These are phyloP conservation scores for Daboia siamensis DNA, from an alignment of 2,113 vertebrate genomes.

Conservation along the genomic window DNA sequence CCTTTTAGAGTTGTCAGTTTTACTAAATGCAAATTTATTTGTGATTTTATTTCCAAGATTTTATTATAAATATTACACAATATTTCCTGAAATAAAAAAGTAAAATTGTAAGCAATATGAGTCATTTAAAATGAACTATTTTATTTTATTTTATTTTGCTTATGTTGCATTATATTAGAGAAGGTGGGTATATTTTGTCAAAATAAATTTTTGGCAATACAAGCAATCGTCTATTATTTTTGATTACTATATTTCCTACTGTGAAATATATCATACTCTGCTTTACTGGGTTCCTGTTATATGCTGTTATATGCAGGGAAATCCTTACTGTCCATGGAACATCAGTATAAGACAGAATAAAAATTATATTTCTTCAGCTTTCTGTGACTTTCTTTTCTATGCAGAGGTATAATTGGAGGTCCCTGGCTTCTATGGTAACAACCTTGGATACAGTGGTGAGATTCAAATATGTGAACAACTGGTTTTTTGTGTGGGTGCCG, in stretches of 20 bases:
- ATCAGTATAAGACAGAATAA: background rate
- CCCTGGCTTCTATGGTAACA: background rate
- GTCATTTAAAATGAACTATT: background rate
- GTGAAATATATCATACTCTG: constrained; percentile 21
- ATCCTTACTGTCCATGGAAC: background rate
- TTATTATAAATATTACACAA: rapidly evolving
- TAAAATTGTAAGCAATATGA: background rate
- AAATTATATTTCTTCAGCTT: background rate
- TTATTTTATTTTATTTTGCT: background rate
- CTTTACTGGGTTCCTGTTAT: constrained; percentile 37
- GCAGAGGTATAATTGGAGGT: background rate
- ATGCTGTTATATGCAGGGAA: background rate
- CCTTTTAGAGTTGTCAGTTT: background rate
- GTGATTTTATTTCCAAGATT: background rate
- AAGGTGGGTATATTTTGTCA: background rate
- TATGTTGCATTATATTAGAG: background rate
- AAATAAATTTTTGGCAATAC: constrained; percentile 27
- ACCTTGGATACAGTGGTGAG: background rate
- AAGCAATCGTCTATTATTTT: constrained; percentile 34
- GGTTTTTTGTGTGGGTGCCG: no score
- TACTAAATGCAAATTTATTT: constrained; percentile 14
- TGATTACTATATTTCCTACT: constrained; percentile 29
- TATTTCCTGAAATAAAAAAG: constrained; percentile 22
- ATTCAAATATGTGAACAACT: no score
- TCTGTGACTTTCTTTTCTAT: background rate